Evolutionary conservation across 2,113 vertebrate species (phyloP).

Genomic region (Xiphophorus couchianus): DNA sequence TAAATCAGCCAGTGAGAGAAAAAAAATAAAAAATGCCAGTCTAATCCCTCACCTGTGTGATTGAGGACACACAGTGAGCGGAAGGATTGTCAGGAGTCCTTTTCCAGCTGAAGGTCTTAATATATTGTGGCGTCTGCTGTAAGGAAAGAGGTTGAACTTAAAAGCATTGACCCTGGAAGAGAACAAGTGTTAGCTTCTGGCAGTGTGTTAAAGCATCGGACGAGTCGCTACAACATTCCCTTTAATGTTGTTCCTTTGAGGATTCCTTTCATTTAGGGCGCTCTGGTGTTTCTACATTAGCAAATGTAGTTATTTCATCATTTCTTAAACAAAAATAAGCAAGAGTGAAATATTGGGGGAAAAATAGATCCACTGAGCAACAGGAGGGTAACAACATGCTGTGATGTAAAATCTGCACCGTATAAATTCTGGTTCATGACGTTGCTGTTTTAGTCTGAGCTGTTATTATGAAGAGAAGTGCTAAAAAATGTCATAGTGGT

Average conservation of each 20-base stretch:
- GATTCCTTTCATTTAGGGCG: background rate
- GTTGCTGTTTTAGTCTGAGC: too few relatives aligned
- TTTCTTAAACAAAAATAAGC: background rate
- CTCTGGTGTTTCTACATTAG: background rate
- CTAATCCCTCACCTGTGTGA: conserved; percentile 58
- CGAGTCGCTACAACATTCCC: conserved; percentile 12
- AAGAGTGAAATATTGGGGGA: background rate
- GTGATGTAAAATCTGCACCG: too few relatives aligned
- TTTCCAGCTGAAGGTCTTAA: conserved; percentile 44
- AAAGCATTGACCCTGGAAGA: conserved; percentile 47
- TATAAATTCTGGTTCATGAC: too few relatives aligned
- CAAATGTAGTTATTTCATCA: background rate
- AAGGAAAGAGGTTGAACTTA: conserved; percentile 18
- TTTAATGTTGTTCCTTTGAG: background rate
- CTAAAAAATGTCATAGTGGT: too few relatives aligned
- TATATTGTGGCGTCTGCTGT: background rate
- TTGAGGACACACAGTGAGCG: conserved; percentile 44
- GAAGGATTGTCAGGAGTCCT: conserved; percentile 41
- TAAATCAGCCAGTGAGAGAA: conserved; percentile 58
- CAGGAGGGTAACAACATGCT: background rate
- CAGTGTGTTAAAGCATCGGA: conserved; percentile 38
- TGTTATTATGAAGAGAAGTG: too few relatives aligned
- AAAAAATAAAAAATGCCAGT: conserved; percentile 30
- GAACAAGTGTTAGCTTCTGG: conserved; percentile 26
- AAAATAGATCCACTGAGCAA: background rate